phyloP scores from a whole-genome alignment of 2,797 vertebrate genomes.

The Steatocranus sp. region DNA sequence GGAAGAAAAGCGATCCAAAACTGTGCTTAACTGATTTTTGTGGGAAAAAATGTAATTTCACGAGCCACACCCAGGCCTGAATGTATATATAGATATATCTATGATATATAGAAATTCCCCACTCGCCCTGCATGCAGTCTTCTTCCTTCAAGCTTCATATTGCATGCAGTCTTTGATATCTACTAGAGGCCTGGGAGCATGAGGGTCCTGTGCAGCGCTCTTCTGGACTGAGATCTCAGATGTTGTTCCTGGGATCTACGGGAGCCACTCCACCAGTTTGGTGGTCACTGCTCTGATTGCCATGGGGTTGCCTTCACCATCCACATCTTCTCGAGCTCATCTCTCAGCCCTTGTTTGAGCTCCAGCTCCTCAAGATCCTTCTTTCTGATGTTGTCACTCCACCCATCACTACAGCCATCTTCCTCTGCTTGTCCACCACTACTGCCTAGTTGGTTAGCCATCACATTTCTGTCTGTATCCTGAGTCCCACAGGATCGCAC shows the following conservation, averaged over 20 bases:
- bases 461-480: neutral
- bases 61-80: neutral
- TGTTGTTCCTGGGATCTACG: neutral
- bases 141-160: neutral
- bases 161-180: neutral
- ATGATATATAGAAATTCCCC: neutral
- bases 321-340: neutral
- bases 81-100: neutral
- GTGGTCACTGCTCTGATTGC: neutral
- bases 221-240: neutral
- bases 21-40: neutral
- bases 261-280: neutral
- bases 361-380: neutral
- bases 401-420: neutral
- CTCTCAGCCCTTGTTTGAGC: neutral
- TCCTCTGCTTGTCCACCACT: neutral
- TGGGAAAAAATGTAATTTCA: neutral
- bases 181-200: neutral
- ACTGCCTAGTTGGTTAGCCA: neutral
- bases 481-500: neutral
- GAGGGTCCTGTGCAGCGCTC: neutral
- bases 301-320: neutral
- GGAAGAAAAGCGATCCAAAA: neutral
- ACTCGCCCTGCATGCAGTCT: rapidly evolving
- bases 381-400: neutral